Percentiles rank a stretch among this genome's conserved stretches.
Conservation (phyloP, 2,888 invertebrate genomes). For the Serripes groenlandicus region DNA sequence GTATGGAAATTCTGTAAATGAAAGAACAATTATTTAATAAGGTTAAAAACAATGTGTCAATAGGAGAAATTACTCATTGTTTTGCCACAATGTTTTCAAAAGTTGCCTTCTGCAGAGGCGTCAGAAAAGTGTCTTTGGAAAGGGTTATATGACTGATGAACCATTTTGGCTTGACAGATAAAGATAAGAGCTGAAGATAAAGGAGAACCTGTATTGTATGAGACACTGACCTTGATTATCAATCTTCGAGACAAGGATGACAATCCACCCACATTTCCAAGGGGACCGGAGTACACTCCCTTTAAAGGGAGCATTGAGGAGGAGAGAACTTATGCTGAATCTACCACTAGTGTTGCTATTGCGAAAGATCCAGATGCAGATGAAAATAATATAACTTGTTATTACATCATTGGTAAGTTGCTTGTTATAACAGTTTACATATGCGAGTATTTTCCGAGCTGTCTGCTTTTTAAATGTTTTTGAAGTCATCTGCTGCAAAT, state of each 20-base stretch:
- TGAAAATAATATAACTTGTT: conserved; percentile 94
- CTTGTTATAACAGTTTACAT: too few relatives aligned
- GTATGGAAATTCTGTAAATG: too few relatives aligned
- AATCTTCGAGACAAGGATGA: conserved; percentile 82
- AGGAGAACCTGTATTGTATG: conserved; percentile 92
- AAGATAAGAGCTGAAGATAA: conserved; percentile 92
- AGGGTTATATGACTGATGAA: background rate
- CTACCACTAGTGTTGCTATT: conserved; percentile 72
- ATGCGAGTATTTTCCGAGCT: too few relatives aligned
- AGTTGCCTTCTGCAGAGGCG: background rate
- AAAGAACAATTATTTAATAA: too few relatives aligned
- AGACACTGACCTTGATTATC: conserved; percentile 91
- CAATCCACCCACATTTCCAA: conserved; percentile 82
- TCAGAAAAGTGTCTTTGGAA: background rate
- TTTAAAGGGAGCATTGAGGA: conserved; percentile 69
- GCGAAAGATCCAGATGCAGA: conserved; percentile 90
- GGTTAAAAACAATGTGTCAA: background rate
- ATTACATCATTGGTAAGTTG: conserved; percentile 92
- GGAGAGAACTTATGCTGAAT: conserved; percentile 70
- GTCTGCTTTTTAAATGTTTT: too few relatives aligned
- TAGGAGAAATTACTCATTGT: background rate
- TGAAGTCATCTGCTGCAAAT: too few relatives aligned
- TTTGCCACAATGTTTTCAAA: background rate
- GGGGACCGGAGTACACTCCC: conserved; percentile 62
- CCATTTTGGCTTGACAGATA: conserved; percentile 72